phyloP scores from a whole-genome alignment of 2,113 vertebrate species.

The Thalassoma bifasciatum region DNA sequence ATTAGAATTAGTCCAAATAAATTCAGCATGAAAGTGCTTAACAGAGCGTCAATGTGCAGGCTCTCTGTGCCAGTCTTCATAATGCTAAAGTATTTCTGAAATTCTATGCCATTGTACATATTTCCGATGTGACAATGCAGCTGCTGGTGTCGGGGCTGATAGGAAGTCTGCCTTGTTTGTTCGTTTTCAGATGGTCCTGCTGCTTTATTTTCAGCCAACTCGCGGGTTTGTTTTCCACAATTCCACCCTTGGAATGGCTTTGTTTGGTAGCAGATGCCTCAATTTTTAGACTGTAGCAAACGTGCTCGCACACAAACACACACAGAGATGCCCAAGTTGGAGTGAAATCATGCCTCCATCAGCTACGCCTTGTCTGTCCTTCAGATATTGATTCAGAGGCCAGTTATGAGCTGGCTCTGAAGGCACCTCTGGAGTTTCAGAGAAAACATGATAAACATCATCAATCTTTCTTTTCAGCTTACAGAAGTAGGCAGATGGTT shows the following conservation, averaged over 20 bases:
- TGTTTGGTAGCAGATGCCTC: slow-evolving; percentile 71
- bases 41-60: background rate
- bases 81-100: background rate
- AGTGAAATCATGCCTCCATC: slow-evolving; percentile 66
- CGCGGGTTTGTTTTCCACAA: slow-evolving; percentile 71
- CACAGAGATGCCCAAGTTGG: slow-evolving; percentile 18
- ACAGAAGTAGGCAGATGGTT: slow-evolving; percentile 76
- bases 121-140: background rate
- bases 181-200: slow-evolving; percentile 35
- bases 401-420: slow-evolving; percentile 69
- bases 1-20: slow-evolving; percentile 41
- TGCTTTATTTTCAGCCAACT: slow-evolving; percentile 51
- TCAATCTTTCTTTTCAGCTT: slow-evolving; percentile 73
- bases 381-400: slow-evolving; percentile 74
- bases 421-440: slow-evolving; percentile 71
- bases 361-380: slow-evolving; percentile 70
- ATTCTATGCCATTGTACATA: background rate
- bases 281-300: slow-evolving; percentile 54
- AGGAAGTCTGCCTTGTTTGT: slow-evolving; percentile 23
- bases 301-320: slow-evolving; percentile 32
- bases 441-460: slow-evolving; percentile 78
- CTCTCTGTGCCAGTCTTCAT: background rate
- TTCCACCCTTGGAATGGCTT: slow-evolving; percentile 71
- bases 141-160: slow-evolving; percentile 2
- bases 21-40: slow-evolving; percentile 8